phyloP scores from a whole-genome alignment of 2,113 vertebrate genomes.

The Oryzias woworae region DNA sequence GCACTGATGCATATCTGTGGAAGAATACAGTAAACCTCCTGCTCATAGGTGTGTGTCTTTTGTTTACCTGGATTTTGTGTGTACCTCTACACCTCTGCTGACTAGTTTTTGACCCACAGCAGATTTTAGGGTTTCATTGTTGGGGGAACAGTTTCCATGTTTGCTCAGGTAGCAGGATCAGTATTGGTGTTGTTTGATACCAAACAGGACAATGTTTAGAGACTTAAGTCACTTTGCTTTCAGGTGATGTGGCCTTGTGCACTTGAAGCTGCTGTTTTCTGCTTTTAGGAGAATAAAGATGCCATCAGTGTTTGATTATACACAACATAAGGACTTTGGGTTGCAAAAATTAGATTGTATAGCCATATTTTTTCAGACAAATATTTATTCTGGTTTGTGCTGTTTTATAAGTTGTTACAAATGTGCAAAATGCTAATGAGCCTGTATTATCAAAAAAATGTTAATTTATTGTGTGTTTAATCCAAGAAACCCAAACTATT shows the following conservation, averaged over 20 bases:
- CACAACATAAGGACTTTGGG: not conserved
- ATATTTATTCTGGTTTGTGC: not conserved
- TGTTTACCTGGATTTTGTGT: not conserved
- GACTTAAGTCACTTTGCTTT: not conserved
- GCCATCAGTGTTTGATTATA: not conserved
- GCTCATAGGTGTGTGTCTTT: constrained; percentile 2
- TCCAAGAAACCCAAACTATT: too few species aligned
- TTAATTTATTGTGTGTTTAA: too few species aligned
- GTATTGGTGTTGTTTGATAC: not conserved
- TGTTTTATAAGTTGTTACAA: not conserved
- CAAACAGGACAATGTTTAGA: not conserved
- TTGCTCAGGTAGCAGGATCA: too few species aligned
- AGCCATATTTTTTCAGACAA: not conserved
- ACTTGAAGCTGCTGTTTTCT: not conserved
- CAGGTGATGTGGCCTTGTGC: too few species aligned
- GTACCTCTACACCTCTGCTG: not conserved
- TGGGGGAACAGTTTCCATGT: too few species aligned
- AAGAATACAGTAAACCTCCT: constrained; percentile 3
- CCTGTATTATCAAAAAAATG: too few species aligned
- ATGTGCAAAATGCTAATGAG: too few species aligned
- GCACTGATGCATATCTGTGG: constrained; percentile 3
- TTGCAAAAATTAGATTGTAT: not conserved
- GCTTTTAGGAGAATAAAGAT: not conserved
- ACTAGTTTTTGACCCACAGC: not conserved
- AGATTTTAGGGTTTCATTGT: too few species aligned